These are phyloP conservation scores for Sarcophaga carnaria DNA, from an alignment of 2,888 invertebrate species.

Conservation along the genomic window DNA sequence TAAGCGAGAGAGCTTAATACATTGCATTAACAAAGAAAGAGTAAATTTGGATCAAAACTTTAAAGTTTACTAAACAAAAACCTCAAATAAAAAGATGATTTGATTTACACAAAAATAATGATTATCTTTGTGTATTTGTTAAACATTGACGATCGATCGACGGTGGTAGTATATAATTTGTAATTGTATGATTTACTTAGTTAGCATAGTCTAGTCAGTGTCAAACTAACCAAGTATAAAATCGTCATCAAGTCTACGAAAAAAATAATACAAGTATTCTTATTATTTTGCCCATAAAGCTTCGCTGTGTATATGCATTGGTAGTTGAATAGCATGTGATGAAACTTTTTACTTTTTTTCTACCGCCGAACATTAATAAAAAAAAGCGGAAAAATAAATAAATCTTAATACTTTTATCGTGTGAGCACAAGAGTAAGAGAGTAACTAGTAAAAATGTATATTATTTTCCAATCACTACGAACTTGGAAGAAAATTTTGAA, in stretches of 20 bases:
- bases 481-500: conserved; percentile 16
- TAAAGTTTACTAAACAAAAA: too few relatives aligned
- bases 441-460: conserved; percentile 9
- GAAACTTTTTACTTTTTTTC: conserved; percentile 8
- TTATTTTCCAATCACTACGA: conserved; percentile 28
- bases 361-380: too few relatives aligned
- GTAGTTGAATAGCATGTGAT: conserved; percentile 45
- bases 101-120: too few relatives aligned
- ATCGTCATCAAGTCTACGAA: conserved; percentile 31
- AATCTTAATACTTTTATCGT: conserved; percentile 54
- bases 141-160: background rate
- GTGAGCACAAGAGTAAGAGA: conserved; percentile 2
- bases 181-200: conserved; percentile 4
- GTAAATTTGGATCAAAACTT: too few relatives aligned
- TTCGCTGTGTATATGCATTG: background rate
- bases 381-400: conserved; percentile 31
- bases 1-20: too few relatives aligned
- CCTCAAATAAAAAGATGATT: too few relatives aligned
- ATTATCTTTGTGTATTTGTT: background rate
- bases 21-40: too few relatives aligned
- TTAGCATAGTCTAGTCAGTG: conserved; percentile 35
- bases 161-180: background rate
- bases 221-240: conserved; percentile 16
- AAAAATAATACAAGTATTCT: background rate
- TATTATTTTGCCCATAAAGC: conserved; percentile 29